Evolutionary conservation across 1,140 invertebrate species (phyloP), one percentile per base, ranked within the genome.

Genomic region (Drosophila funebris): DNA sequence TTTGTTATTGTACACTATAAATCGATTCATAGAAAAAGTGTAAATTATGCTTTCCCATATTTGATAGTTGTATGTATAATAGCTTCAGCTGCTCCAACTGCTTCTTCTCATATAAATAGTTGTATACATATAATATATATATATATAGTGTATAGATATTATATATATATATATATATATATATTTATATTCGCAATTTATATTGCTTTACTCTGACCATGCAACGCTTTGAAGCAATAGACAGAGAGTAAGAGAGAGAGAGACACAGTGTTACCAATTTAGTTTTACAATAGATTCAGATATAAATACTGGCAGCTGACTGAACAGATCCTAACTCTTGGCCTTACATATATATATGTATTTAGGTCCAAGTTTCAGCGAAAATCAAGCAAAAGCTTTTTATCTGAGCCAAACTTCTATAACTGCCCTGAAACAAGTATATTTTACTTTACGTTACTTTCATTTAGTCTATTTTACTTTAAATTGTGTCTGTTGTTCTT

Each of bases 11-110:
- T 85, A 84, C 82, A 71, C 78, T 88, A 88, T 88, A 88, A 88
- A 88, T 87, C 83, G 84, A 77, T 83, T 85, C 78, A 88, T 88
- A 88, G 83, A 88, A 88, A 88, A 88, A 88, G 83, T 88, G 83
- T 88, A 88, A 88, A 88, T 87, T 88, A 88, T 82, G 73, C 83
- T 88, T 88, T 87, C 67, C 71, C 78, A 88, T 88, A 88, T 88
- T 61, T 67, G 53, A 63, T 70, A 43, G 52, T 63, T 46, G 27
- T 56, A 69, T 43, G 20, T 53, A 54, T 62, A 62, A 63, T 56
- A 56, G 18, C 54, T 44, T 50, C 62, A 48, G 7, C 46, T 37
- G 48, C 14, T 60, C 36, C 22, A 27, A 50, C 69, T 22, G 54
- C 60, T 43, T 60, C 46, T 29, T 16, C 44, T 68, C 68, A 71